Evolutionary conservation across 2,888 invertebrate species (phyloP), one percentile per base, ranked within the genome.

Genomic region (Chydorus sphaericus): DNA sequence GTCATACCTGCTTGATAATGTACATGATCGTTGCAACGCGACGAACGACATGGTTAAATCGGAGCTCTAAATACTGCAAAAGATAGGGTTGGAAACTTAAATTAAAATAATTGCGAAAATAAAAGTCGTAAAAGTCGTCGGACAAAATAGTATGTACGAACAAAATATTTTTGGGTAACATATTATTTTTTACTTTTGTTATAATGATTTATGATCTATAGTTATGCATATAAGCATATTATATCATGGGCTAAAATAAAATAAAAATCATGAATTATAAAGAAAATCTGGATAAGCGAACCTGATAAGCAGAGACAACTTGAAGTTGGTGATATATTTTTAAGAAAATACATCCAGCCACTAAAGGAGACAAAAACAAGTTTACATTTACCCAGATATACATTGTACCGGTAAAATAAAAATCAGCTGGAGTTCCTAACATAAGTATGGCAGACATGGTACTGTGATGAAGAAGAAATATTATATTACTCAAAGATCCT

Each of bases 361-460:
- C 48, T 2, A 59, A 56, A 56, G 60, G 61, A 8, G 60, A 60
- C 16, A 53, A 58, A 28, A 68, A 62, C 61, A 67, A 69, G 28
- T 66, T 65, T 14, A 70, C 50, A 4, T 61, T 61, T 16, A 65
- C 61, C 26, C 62, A 58, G 54, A 60, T 59, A 65, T 85, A 89
- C 64, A 84, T 83, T 4, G 82, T 83, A 3, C 90, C 89, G 63
- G 84, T 81, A 62, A 85, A 81, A 65, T 87, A 86, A 14, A 86
- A 77, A 68, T 87, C 86, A 0, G 85, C 85, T 1, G 86, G 86
- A 8, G 82, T 79, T 3, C 86, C 85, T 57, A 86, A 71, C 33
- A 87, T 68, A 0, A 85, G 85, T 60, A 86, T 85, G 6, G 85
- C 85, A 14, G 84, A 85, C 57, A 85, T 78, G 59, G 81, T 84